phyloP scores from a whole-genome alignment of 2,797 vertebrate species.

The Champsocephalus esox region DNA sequence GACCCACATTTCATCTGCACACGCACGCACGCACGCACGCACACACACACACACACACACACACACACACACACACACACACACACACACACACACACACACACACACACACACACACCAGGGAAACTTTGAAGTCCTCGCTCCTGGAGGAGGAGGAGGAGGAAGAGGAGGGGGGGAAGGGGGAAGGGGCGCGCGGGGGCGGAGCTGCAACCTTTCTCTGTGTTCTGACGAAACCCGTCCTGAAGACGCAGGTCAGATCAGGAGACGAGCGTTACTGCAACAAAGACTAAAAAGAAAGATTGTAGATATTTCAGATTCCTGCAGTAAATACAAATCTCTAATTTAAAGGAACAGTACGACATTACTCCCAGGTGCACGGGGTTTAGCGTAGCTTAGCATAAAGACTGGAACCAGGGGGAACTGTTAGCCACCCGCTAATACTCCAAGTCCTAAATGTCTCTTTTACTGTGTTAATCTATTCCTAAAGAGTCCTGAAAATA shows the following conservation, averaged over 20 bases:
- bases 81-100: not conserved
- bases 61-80: slow-evolving; percentile 25
- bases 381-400: no score
- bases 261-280: slow-evolving; percentile 25
- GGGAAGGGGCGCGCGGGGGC: slow-evolving; percentile 15
- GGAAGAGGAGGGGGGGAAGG: slow-evolving; percentile 1
- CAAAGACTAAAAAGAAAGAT: not conserved
- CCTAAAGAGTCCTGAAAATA: no score
- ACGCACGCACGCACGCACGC: slow-evolving; percentile 51
- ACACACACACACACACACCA: no score
- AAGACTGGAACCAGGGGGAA: no score
- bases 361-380: no score
- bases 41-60: slow-evolving; percentile 35
- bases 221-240: slow-evolving; percentile 46
- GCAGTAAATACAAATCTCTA: not conserved
- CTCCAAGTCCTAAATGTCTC: no score
- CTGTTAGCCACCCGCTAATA: no score
- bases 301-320: not conserved
- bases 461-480: no score
- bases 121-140: slow-evolving; percentile 67
- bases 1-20: slow-evolving; percentile 80
- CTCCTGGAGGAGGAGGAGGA: slow-evolving; percentile 45
- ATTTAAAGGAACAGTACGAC: no score
- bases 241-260: slow-evolving; percentile 46
- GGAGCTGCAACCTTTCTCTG: slow-evolving; percentile 59